These are phyloP conservation scores for Sphaerodactylus townsendi DNA, from an alignment of 2,113 vertebrate genomes.

Conservation along the genomic window DNA sequence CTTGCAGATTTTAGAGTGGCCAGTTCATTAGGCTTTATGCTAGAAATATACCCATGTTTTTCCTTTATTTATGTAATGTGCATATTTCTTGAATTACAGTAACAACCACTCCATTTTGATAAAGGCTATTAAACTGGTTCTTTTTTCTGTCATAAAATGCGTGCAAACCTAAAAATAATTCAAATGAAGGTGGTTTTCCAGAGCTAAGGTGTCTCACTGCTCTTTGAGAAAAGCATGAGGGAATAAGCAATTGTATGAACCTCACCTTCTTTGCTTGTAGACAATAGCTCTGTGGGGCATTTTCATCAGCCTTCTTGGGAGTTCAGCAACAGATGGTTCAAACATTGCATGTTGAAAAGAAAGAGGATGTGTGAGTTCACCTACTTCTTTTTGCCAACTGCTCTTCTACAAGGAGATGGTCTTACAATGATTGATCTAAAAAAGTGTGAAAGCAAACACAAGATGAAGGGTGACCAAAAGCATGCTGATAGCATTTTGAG, in stretches of 20 bases:
- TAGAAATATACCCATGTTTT: neutral
- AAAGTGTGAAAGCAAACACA: neutral
- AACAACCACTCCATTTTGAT: neutral
- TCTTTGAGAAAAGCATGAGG: neutral
- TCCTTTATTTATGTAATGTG: neutral
- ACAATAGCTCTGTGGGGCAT: constrained; percentile 13
- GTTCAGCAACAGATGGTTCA: neutral
- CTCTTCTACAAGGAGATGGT: neutral
- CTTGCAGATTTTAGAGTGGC: constrained; percentile 56
- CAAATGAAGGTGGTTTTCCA: neutral
- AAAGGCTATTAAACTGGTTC: neutral
- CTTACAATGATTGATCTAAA: neutral
- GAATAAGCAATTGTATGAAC: neutral
- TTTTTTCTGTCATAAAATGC: too few species aligned
- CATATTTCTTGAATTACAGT: neutral
- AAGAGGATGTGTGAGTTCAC: neutral
- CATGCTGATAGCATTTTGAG: too few species aligned
- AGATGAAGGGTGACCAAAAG: too few species aligned
- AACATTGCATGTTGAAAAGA: neutral
- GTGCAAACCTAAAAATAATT: neutral
- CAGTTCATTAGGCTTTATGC: constrained; percentile 24
- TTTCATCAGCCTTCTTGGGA: neutral
- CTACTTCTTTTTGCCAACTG: neutral
- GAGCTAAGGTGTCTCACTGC: neutral
- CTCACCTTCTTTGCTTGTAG: neutral